Conservation (phyloP, 2,888 invertebrate species). For the Acrobasis repandana region DNA sequence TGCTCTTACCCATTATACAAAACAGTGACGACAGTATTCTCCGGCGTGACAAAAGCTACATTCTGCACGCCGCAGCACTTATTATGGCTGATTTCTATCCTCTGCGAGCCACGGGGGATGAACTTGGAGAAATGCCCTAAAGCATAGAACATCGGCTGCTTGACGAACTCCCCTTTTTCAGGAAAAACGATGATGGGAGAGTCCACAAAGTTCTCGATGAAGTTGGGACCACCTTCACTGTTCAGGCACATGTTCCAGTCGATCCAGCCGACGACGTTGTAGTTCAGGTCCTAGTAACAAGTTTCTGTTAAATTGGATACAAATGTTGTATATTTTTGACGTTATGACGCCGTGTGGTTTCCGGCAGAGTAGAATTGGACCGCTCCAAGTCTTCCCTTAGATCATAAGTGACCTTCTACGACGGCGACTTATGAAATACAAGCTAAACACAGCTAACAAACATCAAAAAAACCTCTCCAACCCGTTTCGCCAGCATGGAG, state of each 20-base stretch:
- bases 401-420: too few relatives aligned
- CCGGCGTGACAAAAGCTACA: slow-evolving; percentile 13
- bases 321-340: too few relatives aligned
- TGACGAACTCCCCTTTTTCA: slow-evolving; percentile 87
- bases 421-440: too few relatives aligned
- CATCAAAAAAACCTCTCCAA: too few relatives aligned
- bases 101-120: slow-evolving; percentile 80
- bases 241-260: slow-evolving; percentile 94
- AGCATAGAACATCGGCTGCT: slow-evolving; percentile 94
- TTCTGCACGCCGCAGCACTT: slow-evolving; percentile 5
- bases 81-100: slow-evolving; percentile 36
- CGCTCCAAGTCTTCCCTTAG: too few relatives aligned
- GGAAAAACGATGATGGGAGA: slow-evolving; percentile 83
- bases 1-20: slow-evolving; percentile 73
- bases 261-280: slow-evolving; percentile 90
- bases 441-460: too few relatives aligned
- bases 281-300: slow-evolving; percentile 52
- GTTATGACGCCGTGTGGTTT: too few relatives aligned
- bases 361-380: too few relatives aligned
- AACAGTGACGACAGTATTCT: slow-evolving; percentile 14
- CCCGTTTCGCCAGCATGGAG: too few relatives aligned
- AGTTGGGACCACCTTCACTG: slow-evolving; percentile 89
- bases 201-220: slow-evolving; percentile 88
- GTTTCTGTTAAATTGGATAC: background rate
- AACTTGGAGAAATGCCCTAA: slow-evolving; percentile 90